Evolutionary conservation across 2,888 invertebrate genomes (phyloP).

Genomic region (Xestobium rufovillosum): DNA sequence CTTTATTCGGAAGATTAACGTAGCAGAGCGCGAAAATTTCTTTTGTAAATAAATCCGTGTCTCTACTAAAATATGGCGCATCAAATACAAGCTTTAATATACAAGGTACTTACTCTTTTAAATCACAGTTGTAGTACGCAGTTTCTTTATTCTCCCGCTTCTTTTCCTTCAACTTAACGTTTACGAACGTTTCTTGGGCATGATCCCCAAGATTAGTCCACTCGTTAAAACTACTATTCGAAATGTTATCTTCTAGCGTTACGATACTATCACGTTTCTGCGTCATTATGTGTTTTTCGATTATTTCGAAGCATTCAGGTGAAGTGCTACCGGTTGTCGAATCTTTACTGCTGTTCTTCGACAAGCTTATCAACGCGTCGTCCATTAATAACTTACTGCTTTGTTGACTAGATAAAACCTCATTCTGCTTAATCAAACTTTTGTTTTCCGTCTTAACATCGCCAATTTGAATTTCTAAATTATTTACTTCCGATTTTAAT

Average conservation of each 20-base stretch:
- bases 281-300: conserved; percentile 40
- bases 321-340: conserved; percentile 49
- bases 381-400: too few relatives aligned
- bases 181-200: neutral
- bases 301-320: conserved; percentile 57
- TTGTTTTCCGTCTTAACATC: conserved; percentile 41
- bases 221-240: conserved; percentile 37
- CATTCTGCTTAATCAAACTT: conserved; percentile 35
- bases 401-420: conserved; percentile 25
- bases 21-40: conserved; percentile 48
- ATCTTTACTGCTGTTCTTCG: conserved; percentile 26
- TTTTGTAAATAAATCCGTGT: conserved; percentile 50
- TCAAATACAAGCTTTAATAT: too few relatives aligned
- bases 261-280: conserved; percentile 29
- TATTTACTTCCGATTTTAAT: conserved; percentile 37
- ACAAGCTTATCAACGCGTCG: too few relatives aligned
- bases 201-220: conserved; percentile 46
- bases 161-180: too few relatives aligned
- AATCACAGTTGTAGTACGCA: too few relatives aligned
- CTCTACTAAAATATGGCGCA: conserved; percentile 28
- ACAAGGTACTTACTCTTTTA: too few relatives aligned
- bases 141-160: too few relatives aligned
- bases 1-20: conserved; percentile 37
- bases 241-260: conserved; percentile 34
- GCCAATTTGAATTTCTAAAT: conserved; percentile 37